Percentiles rank a stretch among this genome's conserved stretches.
phyloP scores from a whole-genome alignment of 2,888 invertebrate species.

The Polydrusus cervinus region DNA sequence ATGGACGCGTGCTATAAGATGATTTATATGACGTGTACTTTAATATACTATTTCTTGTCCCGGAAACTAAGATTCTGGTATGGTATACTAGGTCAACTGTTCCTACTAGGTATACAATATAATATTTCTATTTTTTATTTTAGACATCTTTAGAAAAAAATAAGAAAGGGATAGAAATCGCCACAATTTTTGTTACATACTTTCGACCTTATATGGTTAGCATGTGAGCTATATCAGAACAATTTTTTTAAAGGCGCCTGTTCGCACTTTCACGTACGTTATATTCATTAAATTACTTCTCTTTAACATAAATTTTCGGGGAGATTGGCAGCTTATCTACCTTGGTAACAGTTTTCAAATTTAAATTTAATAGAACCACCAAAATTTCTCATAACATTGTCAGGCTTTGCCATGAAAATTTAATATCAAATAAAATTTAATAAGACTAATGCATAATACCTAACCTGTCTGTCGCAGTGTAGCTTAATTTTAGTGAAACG shows the following conservation, averaged over 20 bases:
- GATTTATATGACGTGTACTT: no score
- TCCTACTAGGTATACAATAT: no score
- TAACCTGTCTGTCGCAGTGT: conserved; percentile 41
- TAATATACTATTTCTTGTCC: no score
- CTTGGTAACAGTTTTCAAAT: conserved; percentile 41
- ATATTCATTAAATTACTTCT: not conserved
- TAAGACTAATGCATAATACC: conserved; percentile 50
- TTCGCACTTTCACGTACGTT: not conserved
- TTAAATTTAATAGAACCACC: conserved; percentile 38
- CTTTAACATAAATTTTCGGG: not conserved
- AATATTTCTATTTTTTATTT: no score
- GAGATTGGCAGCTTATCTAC: conserved; percentile 43
- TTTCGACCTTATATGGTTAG: no score
- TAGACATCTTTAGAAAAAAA: no score
- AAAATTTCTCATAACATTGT: conserved; percentile 45
- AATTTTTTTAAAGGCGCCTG: not conserved
- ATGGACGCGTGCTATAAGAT: no score
- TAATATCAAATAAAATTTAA: conserved; percentile 53
- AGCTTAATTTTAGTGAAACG: conserved; percentile 38
- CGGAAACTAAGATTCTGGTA: no score
- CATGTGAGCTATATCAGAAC: not conserved
- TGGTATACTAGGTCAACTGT: no score
- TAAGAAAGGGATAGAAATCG: no score
- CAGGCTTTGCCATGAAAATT: conserved; percentile 48
- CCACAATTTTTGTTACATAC: no score